Evolutionary conservation across 1,140 invertebrate species (phyloP).

Genomic region (Heliconius hermathena): DNA sequence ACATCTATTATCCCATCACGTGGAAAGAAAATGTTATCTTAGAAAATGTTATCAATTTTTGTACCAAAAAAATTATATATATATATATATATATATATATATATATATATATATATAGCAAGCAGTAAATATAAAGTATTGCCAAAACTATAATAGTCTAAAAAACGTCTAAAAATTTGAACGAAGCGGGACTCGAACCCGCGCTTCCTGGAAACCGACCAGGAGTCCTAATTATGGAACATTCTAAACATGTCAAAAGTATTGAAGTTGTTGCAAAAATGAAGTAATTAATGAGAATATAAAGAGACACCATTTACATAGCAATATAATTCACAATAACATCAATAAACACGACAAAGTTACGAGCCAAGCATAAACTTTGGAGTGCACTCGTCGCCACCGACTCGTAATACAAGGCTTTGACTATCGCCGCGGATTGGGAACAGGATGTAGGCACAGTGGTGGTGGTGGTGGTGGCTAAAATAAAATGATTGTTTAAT

Average conservation of each 20-base stretch:
- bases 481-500: neutral
- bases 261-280: neutral
- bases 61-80: too few species aligned
- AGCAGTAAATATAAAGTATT: neutral
- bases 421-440: conserved; percentile 49
- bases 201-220: too few species aligned
- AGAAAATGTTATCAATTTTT: too few species aligned
- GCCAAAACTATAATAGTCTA: neutral
- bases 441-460: conserved; percentile 17
- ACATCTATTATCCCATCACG: too few species aligned
- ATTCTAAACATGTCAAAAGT: neutral
- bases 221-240: too few species aligned
- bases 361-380: conserved; percentile 31
- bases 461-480: neutral
- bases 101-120: too few species aligned
- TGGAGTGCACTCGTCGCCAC: conserved; percentile 33
- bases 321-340: conserved; percentile 32
- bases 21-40: too few species aligned
- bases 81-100: too few species aligned
- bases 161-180: too few species aligned
- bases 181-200: too few species aligned
- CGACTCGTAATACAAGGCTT: conserved; percentile 41
- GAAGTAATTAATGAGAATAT: conserved; percentile 8
- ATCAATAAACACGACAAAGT: conserved; percentile 31
- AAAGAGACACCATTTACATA: conserved; percentile 12